These are phyloP conservation scores for Acarapis woodi DNA, from an alignment of 1,140 invertebrate genomes.

Conservation along the genomic window DNA sequence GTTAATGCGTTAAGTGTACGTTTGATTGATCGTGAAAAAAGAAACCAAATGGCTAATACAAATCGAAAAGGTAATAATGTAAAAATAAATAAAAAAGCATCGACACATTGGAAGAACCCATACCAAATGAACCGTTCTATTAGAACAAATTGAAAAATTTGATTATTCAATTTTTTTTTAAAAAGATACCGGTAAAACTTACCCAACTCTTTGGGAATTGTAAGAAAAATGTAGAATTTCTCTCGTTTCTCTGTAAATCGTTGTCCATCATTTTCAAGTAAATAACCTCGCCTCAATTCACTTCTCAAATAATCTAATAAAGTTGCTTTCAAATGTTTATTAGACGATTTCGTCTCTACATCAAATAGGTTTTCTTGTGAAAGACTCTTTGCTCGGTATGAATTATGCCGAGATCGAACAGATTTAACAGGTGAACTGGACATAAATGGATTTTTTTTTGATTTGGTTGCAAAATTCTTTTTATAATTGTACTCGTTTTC, in stretches of 20 bases:
- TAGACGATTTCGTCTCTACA: no score
- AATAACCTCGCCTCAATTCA: slow-evolving; percentile 66
- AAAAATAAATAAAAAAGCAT: slow-evolving; percentile 89
- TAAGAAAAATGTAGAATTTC: slow-evolving; percentile 89
- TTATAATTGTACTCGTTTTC: no score
- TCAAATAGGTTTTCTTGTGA: no score
- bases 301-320: slow-evolving; percentile 35
- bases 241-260: slow-evolving; percentile 66
- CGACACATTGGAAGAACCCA: slow-evolving; percentile 87
- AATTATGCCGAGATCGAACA: no score
- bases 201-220: slow-evolving; percentile 59
- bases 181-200: slow-evolving; percentile 16
- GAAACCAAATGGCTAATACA: slow-evolving; percentile 46
- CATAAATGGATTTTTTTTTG: no score
- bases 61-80: slow-evolving; percentile 86
- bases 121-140: slow-evolving; percentile 50
- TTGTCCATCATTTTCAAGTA: slow-evolving; percentile 72
- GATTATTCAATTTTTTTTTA: slow-evolving; percentile 1
- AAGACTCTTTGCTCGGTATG: no score
- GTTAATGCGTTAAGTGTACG: slow-evolving; percentile 31
- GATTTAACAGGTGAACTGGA: no score
- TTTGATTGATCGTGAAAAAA: slow-evolving; percentile 35
- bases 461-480: no score
- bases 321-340: slow-evolving; percentile 10
- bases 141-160: slow-evolving; percentile 2